Percentiles rank a stretch among this genome's conserved stretches.
phyloP scores from a whole-genome alignment of 1,140 invertebrate genomes.

The Oncopeltus fasciatus region DNA sequence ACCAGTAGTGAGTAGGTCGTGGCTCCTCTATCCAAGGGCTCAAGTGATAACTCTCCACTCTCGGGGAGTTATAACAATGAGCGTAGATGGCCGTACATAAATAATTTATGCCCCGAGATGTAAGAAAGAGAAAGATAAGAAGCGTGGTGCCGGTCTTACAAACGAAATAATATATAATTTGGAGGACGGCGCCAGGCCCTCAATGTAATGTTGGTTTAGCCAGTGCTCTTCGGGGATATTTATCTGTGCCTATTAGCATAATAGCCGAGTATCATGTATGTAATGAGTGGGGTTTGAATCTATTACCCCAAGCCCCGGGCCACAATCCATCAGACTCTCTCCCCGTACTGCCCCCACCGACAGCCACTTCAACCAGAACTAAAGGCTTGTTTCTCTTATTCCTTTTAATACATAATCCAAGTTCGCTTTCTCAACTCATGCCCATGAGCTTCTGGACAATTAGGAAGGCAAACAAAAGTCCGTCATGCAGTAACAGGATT shows the following conservation, averaged over 20 bases:
- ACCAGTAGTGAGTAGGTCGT: too few species aligned
- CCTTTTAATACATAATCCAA: background rate
- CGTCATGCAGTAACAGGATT: too few species aligned
- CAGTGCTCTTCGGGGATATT: background rate
- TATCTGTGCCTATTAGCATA: slow-evolving; percentile 7
- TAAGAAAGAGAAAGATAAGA: background rate
- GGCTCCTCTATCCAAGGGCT: too few species aligned
- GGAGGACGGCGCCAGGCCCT: background rate
- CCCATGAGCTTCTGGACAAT: too few species aligned
- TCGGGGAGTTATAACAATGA: background rate
- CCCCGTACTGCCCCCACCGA: background rate
- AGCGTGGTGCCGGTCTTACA: background rate
- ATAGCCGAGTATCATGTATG: slow-evolving; percentile 7
- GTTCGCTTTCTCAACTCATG: too few species aligned
- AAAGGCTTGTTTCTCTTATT: background rate
- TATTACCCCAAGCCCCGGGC: background rate
- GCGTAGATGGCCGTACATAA: background rate
- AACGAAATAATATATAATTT: slow-evolving; percentile 8
- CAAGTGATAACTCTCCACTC: background rate
- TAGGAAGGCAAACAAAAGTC: too few species aligned
- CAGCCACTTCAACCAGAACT: too few species aligned
- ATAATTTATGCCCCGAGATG: background rate
- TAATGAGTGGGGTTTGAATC: slow-evolving; percentile 7
- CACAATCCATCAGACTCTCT: slow-evolving; percentile 3
- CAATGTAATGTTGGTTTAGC: slow-evolving; percentile 5